Evolutionary conservation across 2,797 vertebrate species (phyloP), one percentile per base, ranked within the genome.

Genomic region (Natrix natrix): DNA sequence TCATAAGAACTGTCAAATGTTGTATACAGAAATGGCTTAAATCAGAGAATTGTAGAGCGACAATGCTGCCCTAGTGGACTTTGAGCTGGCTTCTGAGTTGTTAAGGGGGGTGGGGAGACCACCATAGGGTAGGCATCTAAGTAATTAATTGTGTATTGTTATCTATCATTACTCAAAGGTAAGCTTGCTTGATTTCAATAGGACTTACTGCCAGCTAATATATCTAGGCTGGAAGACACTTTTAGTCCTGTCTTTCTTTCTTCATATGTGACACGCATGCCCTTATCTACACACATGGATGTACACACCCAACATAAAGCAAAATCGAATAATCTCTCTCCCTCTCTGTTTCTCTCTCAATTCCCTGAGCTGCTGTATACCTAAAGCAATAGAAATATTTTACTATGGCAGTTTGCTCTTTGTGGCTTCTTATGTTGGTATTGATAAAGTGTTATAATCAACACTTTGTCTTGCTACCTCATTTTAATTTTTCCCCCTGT

Each of bases 401-500:
- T 93, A 90, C 90, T 93, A 94, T 32, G 6, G 52, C 87, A 91
- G 66, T 94, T 95, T 94, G 32, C 37, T 93, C 1, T 95, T 95
- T 94, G 48, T 16, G 78, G 43, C 10, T 96, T 89, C n/a, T 78
- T 95, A 3, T 63, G 57, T 92, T 95, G 94, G 95, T 92, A 74
- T 92, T 94, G 83, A 91, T 59, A 54, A 90, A 94, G 59, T 94
- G 26, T 94, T 96, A 55, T 90, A 93, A 26, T 69, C 20, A 93
- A 94, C 48, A 93, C 8, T 94, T 94, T 56, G 10, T 96, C 59
- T 92, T n/a, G 92, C 37, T 92, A 57, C 83, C 87, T 96, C 59
- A 78, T 94, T 97, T 97, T 43, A 92, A 92, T 93, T 59, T 87
- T 92, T 91, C 1, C 90, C 92, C 96, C 93, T 32, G 43, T 95